Conservation (phyloP, 1,140 invertebrate genomes). For the Teleogryllus occipitalis region DNA sequence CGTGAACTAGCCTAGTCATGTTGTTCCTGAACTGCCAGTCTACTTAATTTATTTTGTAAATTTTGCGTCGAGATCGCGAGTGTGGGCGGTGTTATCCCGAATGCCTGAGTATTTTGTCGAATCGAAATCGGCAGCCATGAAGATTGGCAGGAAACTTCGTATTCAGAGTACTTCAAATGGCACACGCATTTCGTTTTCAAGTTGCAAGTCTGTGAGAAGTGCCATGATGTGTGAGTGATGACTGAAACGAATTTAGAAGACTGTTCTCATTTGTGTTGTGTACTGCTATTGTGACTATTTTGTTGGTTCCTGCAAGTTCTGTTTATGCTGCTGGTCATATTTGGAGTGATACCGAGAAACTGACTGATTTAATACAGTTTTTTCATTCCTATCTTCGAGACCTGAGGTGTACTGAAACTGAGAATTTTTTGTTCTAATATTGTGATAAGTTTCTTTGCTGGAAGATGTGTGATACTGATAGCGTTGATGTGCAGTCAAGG, state of each 20-base stretch:
- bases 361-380: too few species aligned
- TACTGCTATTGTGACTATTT: background rate
- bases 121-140: too few species aligned
- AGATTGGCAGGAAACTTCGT: too few species aligned
- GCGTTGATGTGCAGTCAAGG: background rate
- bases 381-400: background rate
- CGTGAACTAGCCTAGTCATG: background rate
- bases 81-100: too few species aligned
- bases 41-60: conserved; percentile 1
- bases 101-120: too few species aligned
- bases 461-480: background rate
- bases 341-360: background rate
- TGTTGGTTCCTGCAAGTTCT: background rate
- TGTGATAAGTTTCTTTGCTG: background rate
- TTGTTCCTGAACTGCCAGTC: background rate
- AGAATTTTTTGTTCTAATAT: background rate
- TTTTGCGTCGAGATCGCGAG: background rate
- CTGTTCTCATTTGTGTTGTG: background rate
- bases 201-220: background rate
- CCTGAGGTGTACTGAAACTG: background rate
- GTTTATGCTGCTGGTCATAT: background rate
- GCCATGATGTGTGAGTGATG: background rate
- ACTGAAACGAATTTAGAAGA: background rate
- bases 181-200: too few species aligned
- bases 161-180: too few species aligned